These are phyloP conservation scores for Drosophila monieri DNA, from an alignment of 2,888 invertebrate genomes.

Conservation along the genomic window DNA sequence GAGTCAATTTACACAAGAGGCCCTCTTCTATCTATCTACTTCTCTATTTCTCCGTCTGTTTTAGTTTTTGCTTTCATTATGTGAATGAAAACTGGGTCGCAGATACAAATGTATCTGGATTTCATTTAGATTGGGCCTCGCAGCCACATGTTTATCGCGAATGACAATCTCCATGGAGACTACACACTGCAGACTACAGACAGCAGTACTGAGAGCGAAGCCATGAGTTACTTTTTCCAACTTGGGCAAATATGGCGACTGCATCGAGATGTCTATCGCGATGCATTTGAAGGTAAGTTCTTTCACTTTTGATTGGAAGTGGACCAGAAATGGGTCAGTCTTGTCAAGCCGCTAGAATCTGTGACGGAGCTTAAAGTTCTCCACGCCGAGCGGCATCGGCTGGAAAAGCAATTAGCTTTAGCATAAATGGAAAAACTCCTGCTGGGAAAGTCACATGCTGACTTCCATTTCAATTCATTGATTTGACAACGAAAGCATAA, in stretches of 20 bases:
- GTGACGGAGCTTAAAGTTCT: slow-evolving; percentile 53
- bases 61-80: slow-evolving; percentile 73
- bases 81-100: slow-evolving; percentile 70
- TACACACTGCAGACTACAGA: slow-evolving; percentile 12
- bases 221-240: slow-evolving; percentile 58
- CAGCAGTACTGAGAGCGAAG: slow-evolving; percentile 20
- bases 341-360: slow-evolving; percentile 21
- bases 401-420: slow-evolving; percentile 46
- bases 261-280: slow-evolving; percentile 66
- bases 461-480: slow-evolving; percentile 21
- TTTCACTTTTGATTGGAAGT: slow-evolving; percentile 69
- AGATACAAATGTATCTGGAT: slow-evolving; percentile 76
- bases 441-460: slow-evolving; percentile 40
- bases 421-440: slow-evolving; percentile 30
- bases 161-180: slow-evolving; percentile 61
- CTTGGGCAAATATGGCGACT: slow-evolving; percentile 44
- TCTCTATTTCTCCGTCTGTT: neutral
- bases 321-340: slow-evolving; percentile 60
- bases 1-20: slow-evolving; percentile 68
- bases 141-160: slow-evolving; percentile 64
- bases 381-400: neutral
- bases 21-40: slow-evolving; percentile 9
- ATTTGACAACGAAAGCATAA: slow-evolving; percentile 30
- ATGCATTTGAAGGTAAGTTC: slow-evolving; percentile 69
- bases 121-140: slow-evolving; percentile 64